Percentiles rank a stretch among this genome's conserved stretches.
Conservation (phyloP, 53 echinoderm and acorn worm genomes). For the Antedon mediterranea region DNA sequence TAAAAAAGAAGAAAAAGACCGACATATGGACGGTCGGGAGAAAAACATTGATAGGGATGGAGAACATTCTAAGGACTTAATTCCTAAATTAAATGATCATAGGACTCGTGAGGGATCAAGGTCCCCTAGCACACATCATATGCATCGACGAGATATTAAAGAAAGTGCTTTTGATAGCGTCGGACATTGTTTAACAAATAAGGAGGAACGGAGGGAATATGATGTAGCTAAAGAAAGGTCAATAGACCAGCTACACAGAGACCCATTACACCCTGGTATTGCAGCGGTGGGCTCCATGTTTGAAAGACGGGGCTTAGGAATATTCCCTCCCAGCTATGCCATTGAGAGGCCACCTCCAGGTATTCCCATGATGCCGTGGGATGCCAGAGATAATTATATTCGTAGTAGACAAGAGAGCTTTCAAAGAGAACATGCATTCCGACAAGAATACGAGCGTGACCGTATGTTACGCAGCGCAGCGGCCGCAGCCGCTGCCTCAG, state of each 20-base stretch:
- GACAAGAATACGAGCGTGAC: slow-evolving; percentile 87
- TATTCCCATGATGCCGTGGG: slow-evolving; percentile 35
- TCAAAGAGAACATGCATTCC: slow-evolving; percentile 32
- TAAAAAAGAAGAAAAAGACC: background rate
- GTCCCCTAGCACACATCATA: slow-evolving; percentile 33
- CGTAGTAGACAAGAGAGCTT: slow-evolving; percentile 23
- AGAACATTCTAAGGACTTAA: slow-evolving; percentile 8
- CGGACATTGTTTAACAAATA: slow-evolving; percentile 42
- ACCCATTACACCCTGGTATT: background rate
- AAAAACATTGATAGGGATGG: slow-evolving; percentile 6
- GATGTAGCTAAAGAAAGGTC: slow-evolving; percentile 23
- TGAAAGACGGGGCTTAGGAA: slow-evolving; percentile 14
- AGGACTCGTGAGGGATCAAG: slow-evolving; percentile 31
- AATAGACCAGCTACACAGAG: slow-evolving; percentile 1
- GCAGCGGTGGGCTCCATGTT: background rate
- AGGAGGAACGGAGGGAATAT: slow-evolving; percentile 66
- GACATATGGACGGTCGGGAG: slow-evolving; percentile 13
- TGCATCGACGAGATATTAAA: slow-evolving; percentile 24
- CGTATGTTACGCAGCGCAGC: slow-evolving; percentile 64
- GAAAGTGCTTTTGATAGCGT: slow-evolving; percentile 96
- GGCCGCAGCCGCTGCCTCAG: slow-evolving; percentile 3
- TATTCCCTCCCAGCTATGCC: slow-evolving; percentile 20
- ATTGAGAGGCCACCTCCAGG: slow-evolving; percentile 53
- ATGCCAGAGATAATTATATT: slow-evolving; percentile 26
- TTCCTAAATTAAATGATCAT: background rate